Base-by-base conservation (phyloP, 2,888 invertebrate genomes). In the Myopa testacea region DNA sequence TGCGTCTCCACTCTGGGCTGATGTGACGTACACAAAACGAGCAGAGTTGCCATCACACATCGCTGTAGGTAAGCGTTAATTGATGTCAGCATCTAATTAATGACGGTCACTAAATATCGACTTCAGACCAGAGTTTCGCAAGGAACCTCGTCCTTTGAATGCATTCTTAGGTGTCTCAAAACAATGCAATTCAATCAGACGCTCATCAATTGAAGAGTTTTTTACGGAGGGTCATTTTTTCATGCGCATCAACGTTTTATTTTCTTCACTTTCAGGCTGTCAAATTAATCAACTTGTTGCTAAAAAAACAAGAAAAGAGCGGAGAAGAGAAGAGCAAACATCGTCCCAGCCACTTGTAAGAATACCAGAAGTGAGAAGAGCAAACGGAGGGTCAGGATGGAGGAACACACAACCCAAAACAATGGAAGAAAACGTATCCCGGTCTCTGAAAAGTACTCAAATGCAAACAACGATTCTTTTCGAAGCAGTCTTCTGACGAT, bases 311-410 rank as follows among this genome's bases (percentile, higher is more conserved):
- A 69, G 19, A 52, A 4, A 45, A 7, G 4, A 10, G 19, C 10
- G 14, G 55, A 50, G 10, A 70, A 52, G 34, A 52, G 34, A n/a
- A 50, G 19, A 45, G 45, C 69, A 69, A 69, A 34, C 45, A 26
- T 14, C 40, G 63, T 65, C 65, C 34, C 74, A 52, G 74, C 63
- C 74, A 74, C 74, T 74, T 74, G 74, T 74, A 63, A 74, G 63
- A 74, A 74, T 65, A 67, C 40, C 12, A 55, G 55, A 55, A 71
- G 71, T 60, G 40, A 58, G 60, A 58, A 37, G 71, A 71, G 34
- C 52, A 70, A 52, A 52, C 55, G 7, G 45, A 45, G 45, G 45
- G 58, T 58, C 69, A 69, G 69, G n/a, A 50, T 45, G 26, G 58
- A n/a, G 4, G 26, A 26, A 26, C 26, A 26, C 26, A 26, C 26